A percentile compares a stretch with the other conserved stretches of the same genome.
Evolutionary conservation across 2,113 vertebrate genomes (phyloP).

Genomic region (Pseudolaguvia tuberculata): DNA sequence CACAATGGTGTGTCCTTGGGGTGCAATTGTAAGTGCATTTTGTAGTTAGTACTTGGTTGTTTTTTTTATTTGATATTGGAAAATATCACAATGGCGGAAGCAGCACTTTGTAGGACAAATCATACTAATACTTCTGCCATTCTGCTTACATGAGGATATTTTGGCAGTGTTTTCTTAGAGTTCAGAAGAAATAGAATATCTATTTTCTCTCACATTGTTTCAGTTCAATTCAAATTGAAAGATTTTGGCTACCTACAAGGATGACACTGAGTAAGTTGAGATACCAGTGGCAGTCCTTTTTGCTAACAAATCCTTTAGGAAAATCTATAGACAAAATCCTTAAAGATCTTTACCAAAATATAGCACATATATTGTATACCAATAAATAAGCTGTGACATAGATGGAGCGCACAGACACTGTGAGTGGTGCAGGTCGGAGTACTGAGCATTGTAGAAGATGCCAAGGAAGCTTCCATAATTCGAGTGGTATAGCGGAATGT

Average conservation of each 20-base stretch:
- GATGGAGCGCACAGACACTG: neutral
- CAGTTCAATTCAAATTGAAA: neutral
- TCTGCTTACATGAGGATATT: neutral
- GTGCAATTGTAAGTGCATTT: constrained; percentile 1
- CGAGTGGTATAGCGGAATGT: no score
- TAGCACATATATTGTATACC: no score
- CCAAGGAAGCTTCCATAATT: no score
- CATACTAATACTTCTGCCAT: neutral
- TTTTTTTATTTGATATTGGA: neutral
- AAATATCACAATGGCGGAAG: constrained; percentile 21
- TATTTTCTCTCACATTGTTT: neutral
- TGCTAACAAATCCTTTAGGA: neutral
- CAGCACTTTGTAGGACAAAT: neutral
- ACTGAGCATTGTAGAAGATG: neutral
- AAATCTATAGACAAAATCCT: neutral
- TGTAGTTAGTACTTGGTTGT: neutral
- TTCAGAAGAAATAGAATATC: neutral
- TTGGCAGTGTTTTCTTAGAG: neutral
- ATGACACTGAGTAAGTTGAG: neutral
- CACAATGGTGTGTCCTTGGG: constrained; percentile 1
- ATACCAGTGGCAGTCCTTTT: neutral
- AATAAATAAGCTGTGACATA: no score
- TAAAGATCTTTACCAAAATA: no score
- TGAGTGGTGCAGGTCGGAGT: neutral
- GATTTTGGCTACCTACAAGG: neutral